Conservation (phyloP, 2,113 vertebrate species). For the Alectura lathami region DNA sequence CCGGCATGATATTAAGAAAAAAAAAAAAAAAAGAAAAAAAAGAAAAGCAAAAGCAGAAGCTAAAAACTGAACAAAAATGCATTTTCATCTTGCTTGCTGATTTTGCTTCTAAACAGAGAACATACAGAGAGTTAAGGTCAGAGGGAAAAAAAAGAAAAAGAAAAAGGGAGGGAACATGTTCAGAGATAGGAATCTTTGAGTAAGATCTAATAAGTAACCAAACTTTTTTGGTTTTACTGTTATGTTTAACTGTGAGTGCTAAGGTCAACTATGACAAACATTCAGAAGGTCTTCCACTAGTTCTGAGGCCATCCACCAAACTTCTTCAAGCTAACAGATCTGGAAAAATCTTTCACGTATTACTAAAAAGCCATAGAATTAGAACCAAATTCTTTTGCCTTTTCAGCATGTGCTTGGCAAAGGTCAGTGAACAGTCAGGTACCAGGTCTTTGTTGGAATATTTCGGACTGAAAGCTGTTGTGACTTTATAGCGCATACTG, state of each 20-base stretch:
- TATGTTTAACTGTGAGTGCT: background rate
- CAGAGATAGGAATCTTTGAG: background rate
- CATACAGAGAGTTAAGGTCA: background rate
- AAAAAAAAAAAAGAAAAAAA: background rate
- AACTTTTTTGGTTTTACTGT: background rate
- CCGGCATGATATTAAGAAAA: background rate
- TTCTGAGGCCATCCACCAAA: accelerated
- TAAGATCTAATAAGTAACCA: background rate
- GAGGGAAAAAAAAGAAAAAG: background rate
- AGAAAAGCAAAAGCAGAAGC: too few relatives aligned
- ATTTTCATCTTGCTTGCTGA: background rate
- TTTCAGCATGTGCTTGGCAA: background rate
- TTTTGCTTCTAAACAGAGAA: background rate
- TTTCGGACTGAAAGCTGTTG: background rate
- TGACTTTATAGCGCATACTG: conserved; percentile 6
- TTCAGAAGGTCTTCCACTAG: background rate
- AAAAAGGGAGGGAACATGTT: background rate
- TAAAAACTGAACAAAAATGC: too few relatives aligned
- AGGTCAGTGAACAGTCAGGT: background rate
- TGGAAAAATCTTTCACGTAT: background rate
- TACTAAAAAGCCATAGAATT: background rate
- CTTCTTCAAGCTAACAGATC: background rate
- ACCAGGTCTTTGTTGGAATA: background rate
- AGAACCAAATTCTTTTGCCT: background rate
- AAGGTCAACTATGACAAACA: background rate